These are phyloP conservation scores for Belonocnema kinseyi DNA, from an alignment of 1,140 invertebrate species.

Conservation along the genomic window DNA sequence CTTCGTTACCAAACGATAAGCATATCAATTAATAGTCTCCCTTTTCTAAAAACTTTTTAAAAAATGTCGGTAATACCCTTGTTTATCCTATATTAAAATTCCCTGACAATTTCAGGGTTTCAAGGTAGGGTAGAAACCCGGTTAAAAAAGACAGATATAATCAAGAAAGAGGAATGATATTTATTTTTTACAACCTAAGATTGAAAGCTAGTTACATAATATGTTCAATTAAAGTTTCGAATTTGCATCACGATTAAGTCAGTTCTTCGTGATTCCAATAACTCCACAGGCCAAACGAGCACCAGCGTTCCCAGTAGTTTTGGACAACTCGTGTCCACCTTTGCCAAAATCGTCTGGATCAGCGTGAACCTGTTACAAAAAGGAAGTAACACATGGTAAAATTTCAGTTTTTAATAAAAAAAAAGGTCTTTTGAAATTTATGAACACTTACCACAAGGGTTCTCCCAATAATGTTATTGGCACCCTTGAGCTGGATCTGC, in stretches of 20 bases:
- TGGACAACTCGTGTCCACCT: constrained; percentile 95
- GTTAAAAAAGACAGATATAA: neutral
- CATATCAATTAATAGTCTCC: too few species aligned
- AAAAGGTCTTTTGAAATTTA: constrained; percentile 12
- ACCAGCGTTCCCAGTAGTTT: constrained; percentile 98
- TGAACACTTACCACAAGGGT: constrained; percentile 84
- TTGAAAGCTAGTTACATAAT: neutral
- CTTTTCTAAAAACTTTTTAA: too few species aligned
- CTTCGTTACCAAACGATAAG: too few species aligned
- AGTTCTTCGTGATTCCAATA: constrained; percentile 88
- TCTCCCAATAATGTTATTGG: constrained; percentile 90
- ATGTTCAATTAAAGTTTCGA: constrained; percentile 22
- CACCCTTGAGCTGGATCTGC: constrained; percentile 84
- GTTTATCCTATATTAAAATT: too few species aligned
- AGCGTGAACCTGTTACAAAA: constrained; percentile 83
- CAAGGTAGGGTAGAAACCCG: too few species aligned
- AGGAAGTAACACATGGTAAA: constrained; percentile 41
- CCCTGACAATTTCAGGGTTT: too few species aligned
- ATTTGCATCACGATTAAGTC: constrained; percentile 45
- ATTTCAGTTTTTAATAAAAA: constrained; percentile 31
- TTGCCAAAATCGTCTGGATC: constrained; percentile 96
- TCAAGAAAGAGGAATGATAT: constrained; percentile 22
- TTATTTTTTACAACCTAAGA: constrained; percentile 4
- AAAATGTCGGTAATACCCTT: too few species aligned
- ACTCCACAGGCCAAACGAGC: constrained; percentile 96